Conservation (phyloP, 2,888 invertebrate species). For the Latrodectus hesperus region DNA sequence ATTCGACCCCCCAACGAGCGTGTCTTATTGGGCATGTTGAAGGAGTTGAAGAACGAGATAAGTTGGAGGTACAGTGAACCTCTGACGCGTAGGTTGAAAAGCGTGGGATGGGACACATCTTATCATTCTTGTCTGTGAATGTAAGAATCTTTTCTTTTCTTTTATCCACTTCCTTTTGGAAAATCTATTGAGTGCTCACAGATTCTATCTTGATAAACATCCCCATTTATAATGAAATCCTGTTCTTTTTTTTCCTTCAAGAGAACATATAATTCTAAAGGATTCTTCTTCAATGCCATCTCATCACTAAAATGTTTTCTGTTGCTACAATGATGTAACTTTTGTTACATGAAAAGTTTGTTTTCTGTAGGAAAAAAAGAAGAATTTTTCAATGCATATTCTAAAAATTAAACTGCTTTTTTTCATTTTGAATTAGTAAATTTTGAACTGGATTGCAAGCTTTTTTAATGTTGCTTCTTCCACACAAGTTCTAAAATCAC, state of each 20-base stretch:
- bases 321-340: too few species aligned
- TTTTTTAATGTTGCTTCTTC: too few species aligned
- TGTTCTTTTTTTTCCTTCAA: neutral
- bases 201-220: neutral
- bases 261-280: neutral
- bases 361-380: too few species aligned
- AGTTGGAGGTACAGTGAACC: constrained; percentile 38
- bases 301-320: too few species aligned
- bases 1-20: constrained; percentile 14
- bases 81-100: neutral
- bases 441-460: too few species aligned
- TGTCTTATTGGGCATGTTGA: constrained; percentile 16
- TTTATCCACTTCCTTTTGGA: neutral
- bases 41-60: constrained; percentile 43
- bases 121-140: neutral
- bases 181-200: neutral
- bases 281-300: too few species aligned
- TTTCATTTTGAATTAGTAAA: too few species aligned
- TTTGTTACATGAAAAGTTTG: too few species aligned
- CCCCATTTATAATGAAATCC: neutral
- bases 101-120: constrained; percentile 11
- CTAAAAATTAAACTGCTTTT: too few species aligned
- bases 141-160: neutral
- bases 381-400: too few species aligned
- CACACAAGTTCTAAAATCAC: too few species aligned